Conservation (phyloP, 2,888 invertebrate species). For the Volucella zonaria region DNA sequence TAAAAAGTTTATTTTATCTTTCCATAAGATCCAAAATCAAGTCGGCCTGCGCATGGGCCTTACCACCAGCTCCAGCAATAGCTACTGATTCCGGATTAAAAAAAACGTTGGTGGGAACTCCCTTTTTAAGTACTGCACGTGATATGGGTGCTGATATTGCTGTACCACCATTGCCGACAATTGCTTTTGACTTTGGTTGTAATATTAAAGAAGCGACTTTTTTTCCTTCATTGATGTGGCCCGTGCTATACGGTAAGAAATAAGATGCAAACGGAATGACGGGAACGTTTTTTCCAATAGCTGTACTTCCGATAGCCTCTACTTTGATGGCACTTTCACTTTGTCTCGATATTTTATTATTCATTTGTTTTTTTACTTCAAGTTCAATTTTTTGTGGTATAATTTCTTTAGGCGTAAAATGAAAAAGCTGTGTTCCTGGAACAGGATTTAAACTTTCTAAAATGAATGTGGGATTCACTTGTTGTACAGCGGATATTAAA, state of each 20-base stretch:
- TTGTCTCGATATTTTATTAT: constrained; percentile 34
- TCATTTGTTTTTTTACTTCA: neutral
- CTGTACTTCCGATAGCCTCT: constrained; percentile 80
- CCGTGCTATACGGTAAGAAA: constrained; percentile 78
- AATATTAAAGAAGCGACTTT: constrained; percentile 83
- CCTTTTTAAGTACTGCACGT: constrained; percentile 85
- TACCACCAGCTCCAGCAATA: constrained; percentile 89
- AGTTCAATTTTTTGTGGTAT: constrained; percentile 7
- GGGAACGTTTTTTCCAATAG: constrained; percentile 78
- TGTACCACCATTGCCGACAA: constrained; percentile 86
- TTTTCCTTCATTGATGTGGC: constrained; percentile 59
- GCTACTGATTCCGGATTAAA: constrained; percentile 88
- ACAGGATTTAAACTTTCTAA: constrained; percentile 80
- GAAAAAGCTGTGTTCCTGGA: constrained; percentile 78
- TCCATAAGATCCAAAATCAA: constrained; percentile 84
- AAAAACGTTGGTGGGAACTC: constrained; percentile 85
- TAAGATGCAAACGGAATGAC: constrained; percentile 80
- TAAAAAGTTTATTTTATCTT: constrained; percentile 52
- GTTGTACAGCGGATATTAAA: constrained; percentile 78
- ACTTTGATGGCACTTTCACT: constrained; percentile 75
- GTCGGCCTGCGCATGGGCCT: constrained; percentile 90
- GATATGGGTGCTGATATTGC: constrained; percentile 89
- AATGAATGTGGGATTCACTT: constrained; percentile 79
- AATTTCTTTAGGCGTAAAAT: constrained; percentile 68
- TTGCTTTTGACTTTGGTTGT: constrained; percentile 87